A percentile compares a stretch with the other conserved stretches of the same genome.
These are phyloP conservation scores for Atta cephalotes DNA, from an alignment of 1,140 invertebrate species.

Conservation along the genomic window DNA sequence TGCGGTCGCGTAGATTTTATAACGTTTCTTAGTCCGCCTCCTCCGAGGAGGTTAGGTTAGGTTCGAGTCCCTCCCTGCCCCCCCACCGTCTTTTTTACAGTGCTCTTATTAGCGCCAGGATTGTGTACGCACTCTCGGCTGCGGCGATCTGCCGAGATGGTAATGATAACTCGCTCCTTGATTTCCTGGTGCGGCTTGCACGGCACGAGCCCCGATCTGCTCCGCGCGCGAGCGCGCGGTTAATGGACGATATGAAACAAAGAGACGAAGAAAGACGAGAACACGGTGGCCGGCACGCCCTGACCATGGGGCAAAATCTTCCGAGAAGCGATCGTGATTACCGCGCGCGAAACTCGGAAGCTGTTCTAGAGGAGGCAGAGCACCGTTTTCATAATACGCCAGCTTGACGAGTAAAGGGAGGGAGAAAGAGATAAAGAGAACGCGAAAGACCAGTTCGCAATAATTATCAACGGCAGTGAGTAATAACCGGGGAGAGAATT, in stretches of 20 bases:
- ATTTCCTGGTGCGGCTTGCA: conserved; percentile 79
- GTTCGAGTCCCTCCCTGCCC: neutral
- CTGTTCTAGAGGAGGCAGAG: conserved; percentile 45
- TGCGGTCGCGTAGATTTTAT: conserved; percentile 80
- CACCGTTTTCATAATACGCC: conserved; percentile 70
- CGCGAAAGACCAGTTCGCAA: conserved; percentile 32
- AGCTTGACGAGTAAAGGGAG: neutral
- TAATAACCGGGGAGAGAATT: conserved; percentile 64
- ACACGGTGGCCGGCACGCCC: conserved; percentile 65
- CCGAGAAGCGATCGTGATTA: conserved; percentile 72
- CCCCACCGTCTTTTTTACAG: conserved; percentile 51
- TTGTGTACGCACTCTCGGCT: conserved; percentile 60
- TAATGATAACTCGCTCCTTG: conserved; percentile 79
- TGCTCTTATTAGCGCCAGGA: conserved; percentile 72
- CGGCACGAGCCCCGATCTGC: conserved; percentile 76
- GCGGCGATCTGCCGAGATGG: conserved; percentile 72
- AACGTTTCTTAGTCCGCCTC: conserved; percentile 68
- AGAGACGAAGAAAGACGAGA: conserved; percentile 63
- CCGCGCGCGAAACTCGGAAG: conserved; percentile 74
- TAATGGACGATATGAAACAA: conserved; percentile 72
- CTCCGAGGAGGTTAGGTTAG: neutral
- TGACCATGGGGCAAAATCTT: conserved; percentile 74
- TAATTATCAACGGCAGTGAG: conserved; percentile 69
- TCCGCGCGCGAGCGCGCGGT: conserved; percentile 48
- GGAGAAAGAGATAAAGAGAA: neutral